Evolutionary conservation across 1,140 invertebrate species (phyloP).

Genomic region (Pseudobourletiella spinata): DNA sequence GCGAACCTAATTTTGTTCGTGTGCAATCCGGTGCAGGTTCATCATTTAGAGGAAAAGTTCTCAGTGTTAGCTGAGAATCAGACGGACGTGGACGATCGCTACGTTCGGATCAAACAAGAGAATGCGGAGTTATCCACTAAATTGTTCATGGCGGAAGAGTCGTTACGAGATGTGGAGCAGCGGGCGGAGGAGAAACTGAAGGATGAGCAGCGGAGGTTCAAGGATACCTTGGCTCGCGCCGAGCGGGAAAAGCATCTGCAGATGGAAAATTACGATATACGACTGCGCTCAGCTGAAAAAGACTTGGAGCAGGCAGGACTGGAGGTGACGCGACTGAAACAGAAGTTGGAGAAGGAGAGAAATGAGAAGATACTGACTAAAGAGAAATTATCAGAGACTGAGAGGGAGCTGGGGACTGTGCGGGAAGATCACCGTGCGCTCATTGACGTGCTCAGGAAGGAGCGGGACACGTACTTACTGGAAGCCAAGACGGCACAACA

Average conservation of each 20-base stretch:
- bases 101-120: constrained; percentile 75
- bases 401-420: constrained; percentile 46
- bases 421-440: constrained; percentile 48
- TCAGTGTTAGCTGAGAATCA: constrained; percentile 74
- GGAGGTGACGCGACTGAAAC: constrained; percentile 53
- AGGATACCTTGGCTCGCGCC: constrained; percentile 66
- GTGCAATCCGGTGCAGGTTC: no score
- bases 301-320: constrained; percentile 66
- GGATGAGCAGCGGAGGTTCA: constrained; percentile 72
- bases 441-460: constrained; percentile 49
- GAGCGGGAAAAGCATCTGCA: constrained; percentile 79
- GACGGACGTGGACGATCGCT: constrained; percentile 71
- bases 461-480: constrained; percentile 47
- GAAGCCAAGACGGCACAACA: constrained; percentile 37
- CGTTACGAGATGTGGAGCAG: constrained; percentile 76
- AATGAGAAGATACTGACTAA: constrained; percentile 45
- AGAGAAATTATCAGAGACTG: constrained; percentile 50
- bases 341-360: constrained; percentile 50
- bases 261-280: constrained; percentile 70
- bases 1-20: no score
- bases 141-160: constrained; percentile 84
- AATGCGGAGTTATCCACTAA: constrained; percentile 79
- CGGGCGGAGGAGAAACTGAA: constrained; percentile 71
- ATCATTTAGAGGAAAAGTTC: constrained; percentile 82
- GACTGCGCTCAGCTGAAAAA: constrained; percentile 65